Base-by-base conservation (phyloP, 2,113 vertebrate species). In the Rhegmatorhina hoffmannsi region DNA sequence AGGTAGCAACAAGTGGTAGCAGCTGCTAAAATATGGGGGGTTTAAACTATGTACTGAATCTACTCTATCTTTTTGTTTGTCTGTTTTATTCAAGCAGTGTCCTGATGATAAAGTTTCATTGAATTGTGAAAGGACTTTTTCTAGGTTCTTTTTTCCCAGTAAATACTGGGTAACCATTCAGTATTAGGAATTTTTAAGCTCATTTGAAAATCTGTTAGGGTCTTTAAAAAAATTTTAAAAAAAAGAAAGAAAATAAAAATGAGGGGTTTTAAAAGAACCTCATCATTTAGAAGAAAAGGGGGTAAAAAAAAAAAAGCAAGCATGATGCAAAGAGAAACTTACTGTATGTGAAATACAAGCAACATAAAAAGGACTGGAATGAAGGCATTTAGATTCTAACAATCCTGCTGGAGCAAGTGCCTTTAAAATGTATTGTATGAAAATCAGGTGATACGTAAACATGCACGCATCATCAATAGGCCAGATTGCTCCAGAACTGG, bases 1-100 rank as follows among this genome's bases (percentile, higher is more conserved):
- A 96, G 84, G 74, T 60, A 80, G 80, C 38, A 97, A 84, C 97
- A 98, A 96, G 94, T 97, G 97, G 96, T 24, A 96, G 89, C 96
- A 97, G 96, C 97, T 98, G 97, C 92, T 96, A 94, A 95, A 94
- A 91, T 86, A 63, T 46, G 43, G 7, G 9, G 62, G 16, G 0
- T 9, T 47, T 47, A 59, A 63, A 72, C 80, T 87, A 89, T 77
- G 14, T 68, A 43, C 19, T 77, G 46, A 40, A 31, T 90, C 44
- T 69, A 25, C 34, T 91, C 38, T 66, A 10, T 68, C 19, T 92
- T 92, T 87, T 79, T 82, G 31, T 86, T 56, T 75, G 26, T 66
- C 34, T 58, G 10, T 49, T 87, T 94, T 83, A 67, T 73, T 75
- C 47, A 90, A 78, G 13, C 43, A 43, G 8, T 74, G 36, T 72